These are phyloP conservation scores for Scaptomyza graminum DNA, from an alignment of 1,140 invertebrate genomes.

Conservation along the genomic window DNA sequence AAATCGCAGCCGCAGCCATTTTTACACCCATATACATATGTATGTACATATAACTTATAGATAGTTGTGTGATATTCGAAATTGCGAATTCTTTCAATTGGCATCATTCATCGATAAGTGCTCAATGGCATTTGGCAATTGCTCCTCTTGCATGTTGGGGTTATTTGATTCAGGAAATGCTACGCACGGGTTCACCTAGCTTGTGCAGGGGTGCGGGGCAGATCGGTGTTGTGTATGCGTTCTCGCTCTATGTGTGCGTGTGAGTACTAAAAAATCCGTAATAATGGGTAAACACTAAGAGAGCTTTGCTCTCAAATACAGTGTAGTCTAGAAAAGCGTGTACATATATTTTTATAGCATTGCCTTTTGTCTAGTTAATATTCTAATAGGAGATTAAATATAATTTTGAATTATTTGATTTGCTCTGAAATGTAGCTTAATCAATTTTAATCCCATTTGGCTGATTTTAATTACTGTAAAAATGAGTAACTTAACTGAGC, in stretches of 20 bases:
- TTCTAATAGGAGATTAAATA: too few species aligned
- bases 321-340: constrained; percentile 1
- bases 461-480: neutral
- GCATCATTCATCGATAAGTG: constrained; percentile 69
- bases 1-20: constrained; percentile 44
- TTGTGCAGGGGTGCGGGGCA: constrained; percentile 42
- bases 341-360: neutral
- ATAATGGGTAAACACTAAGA: constrained; percentile 25
- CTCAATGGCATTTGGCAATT: constrained; percentile 53
- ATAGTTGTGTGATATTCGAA: constrained; percentile 21
- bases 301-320: constrained; percentile 40
- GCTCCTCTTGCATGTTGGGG: constrained; percentile 35
- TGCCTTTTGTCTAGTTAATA: too few species aligned
- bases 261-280: constrained; percentile 36
- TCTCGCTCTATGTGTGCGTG: constrained; percentile 7
- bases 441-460: too few species aligned
- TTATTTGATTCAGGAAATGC: constrained; percentile 71
- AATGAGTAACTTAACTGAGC: neutral
- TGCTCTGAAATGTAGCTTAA: too few species aligned
- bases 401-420: neutral
- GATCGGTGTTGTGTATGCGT: constrained; percentile 17
- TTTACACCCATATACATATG: constrained; percentile 24
- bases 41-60: constrained; percentile 6
- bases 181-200: constrained; percentile 39
- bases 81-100: constrained; percentile 57